Base-by-base conservation (phyloP, 2,888 invertebrate genomes). In the Nomada ferruginata region DNA sequence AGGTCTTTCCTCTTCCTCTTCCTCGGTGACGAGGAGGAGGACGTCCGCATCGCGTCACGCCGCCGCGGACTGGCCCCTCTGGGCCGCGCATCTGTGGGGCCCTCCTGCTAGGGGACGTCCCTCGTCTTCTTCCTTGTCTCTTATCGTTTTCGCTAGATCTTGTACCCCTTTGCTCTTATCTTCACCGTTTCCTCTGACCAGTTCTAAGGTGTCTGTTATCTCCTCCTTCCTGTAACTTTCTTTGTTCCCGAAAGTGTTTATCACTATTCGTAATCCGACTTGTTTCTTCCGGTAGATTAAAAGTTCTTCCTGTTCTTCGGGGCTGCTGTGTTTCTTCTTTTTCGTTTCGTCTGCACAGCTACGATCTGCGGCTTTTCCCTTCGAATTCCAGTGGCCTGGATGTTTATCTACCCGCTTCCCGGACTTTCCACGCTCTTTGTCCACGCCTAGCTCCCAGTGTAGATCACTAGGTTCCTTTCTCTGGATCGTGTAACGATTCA, bases 31-130 rank as follows among this genome's bases (percentile, higher is more conserved):
- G 89, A 89, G 90, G 91, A 90, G 90, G 90, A 90, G 91, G 93
- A 91, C 91, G 92, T 92, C 92, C 93, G 93, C 93, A 93, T 93
- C 92, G 92, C 93, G 93, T 93, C 93, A 93, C 93, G 93, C 93
- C 93, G 91, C 93, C 92, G 91, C 93, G 90, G 90, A 88, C 91
- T 91, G 91, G 91, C 90, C 91, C 89, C 91, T 85, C 89, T 90
- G 91, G 91, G 90, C 90, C 92, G 91, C 91, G 92, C 93, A 93
- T 93, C 93, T 92, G 93, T 92, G 88, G 91, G 87, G 88, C 88
- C 91, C 91, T 90, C 89, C 86, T 83, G 81, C 84, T 85, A 84
- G 84, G 76, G 76, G 83, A 79, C 84, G 78, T 84, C 82, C 87
- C 80, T 78, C 82, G 78, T 84, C 85, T 55, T 74, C 78, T 47